Evolutionary conservation across 2,888 invertebrate genomes (phyloP).

Genomic region (Thysanoteuthis rhombus): DNA sequence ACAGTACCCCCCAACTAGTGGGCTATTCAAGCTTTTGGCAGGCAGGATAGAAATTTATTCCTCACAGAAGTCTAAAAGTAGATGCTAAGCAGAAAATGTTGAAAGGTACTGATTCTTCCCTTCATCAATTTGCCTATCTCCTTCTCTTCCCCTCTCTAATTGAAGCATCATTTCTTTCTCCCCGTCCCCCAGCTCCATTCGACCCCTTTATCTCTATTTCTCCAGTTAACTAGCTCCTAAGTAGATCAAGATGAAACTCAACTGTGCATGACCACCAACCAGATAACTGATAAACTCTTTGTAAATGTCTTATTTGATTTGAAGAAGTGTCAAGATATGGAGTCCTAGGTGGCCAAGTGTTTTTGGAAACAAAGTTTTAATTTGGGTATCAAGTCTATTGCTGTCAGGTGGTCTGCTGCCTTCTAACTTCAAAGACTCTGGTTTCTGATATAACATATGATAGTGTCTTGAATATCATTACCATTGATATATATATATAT

Average conservation of each 20-base stretch:
- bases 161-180: background rate
- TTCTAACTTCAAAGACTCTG: background rate
- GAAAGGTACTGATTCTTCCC: too few relatives aligned
- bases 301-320: background rate
- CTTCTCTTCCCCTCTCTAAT: background rate
- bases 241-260: background rate
- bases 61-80: too few relatives aligned
- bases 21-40: too few relatives aligned
- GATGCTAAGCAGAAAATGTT: too few relatives aligned
- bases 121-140: too few relatives aligned
- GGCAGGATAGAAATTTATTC: too few relatives aligned
- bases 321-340: background rate
- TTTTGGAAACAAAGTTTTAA: background rate
- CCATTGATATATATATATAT: too few relatives aligned
- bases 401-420: background rate
- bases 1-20: too few relatives aligned
- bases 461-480: too few relatives aligned
- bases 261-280: background rate
- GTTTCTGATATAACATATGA: too few relatives aligned
- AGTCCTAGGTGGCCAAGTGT: background rate
- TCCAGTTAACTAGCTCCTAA: background rate
- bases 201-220: background rate
- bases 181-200: background rate
- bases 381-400: background rate
- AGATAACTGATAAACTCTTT: background rate